Percentiles rank a stretch among this genome's conserved stretches.
Evolutionary conservation across 2,113 vertebrate species (phyloP).

Genomic region (Bungarus multicinctus): DNA sequence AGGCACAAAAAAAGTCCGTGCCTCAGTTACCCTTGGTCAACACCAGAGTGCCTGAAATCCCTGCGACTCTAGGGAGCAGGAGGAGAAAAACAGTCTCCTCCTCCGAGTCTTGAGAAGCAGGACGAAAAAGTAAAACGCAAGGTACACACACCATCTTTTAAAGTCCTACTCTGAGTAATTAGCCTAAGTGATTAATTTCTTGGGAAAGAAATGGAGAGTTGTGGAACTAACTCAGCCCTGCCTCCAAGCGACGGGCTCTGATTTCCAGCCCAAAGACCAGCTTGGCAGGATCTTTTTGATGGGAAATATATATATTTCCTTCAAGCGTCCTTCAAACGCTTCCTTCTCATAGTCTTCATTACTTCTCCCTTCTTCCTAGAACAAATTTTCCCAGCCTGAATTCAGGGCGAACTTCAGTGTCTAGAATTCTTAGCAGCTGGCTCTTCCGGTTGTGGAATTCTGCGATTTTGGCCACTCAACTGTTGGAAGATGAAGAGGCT

Average conservation of each 20-base stretch:
- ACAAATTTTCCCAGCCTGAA: background rate
- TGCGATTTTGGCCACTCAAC: background rate
- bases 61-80: background rate
- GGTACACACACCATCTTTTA: background rate
- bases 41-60: fast-evolving
- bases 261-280: background rate
- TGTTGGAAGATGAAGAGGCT: background rate
- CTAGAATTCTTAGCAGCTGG: background rate
- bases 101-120: background rate
- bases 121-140: background rate
- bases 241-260: background rate
- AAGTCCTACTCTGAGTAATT: background rate
- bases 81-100: no score
- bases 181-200: background rate
- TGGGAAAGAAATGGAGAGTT: no score
- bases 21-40: background rate
- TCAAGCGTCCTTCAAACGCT: background rate
- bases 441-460: background rate
- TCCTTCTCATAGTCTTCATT: background rate
- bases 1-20: background rate
- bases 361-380: background rate
- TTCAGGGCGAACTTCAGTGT: background rate
- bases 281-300: background rate
- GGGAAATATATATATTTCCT: background rate
- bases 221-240: background rate